These are phyloP conservation scores for Mixornis gularis DNA, from an alignment of 2,113 vertebrate species.

Conservation along the genomic window DNA sequence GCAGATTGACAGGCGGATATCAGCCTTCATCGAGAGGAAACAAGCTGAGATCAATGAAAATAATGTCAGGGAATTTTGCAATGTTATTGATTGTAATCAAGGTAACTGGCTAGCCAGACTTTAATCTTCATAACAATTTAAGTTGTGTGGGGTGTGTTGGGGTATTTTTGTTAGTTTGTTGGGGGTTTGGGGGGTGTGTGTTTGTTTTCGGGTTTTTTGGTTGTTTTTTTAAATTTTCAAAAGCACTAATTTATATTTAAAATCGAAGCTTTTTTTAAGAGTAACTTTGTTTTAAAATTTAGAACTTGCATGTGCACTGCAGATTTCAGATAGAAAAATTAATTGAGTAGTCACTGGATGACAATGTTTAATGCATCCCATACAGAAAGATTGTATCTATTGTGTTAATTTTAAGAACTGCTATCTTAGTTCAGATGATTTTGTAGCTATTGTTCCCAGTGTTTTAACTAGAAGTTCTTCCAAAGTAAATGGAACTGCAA, in stretches of 20 bases:
- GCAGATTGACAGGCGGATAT: conserved; percentile 98
- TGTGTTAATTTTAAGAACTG: not conserved
- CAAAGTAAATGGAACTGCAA: not conserved
- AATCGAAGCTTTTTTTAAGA: conserved; percentile 12
- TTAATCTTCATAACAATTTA: conserved; percentile 63
- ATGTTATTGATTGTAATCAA: conserved; percentile 99
- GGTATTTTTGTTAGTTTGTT: not conserved
- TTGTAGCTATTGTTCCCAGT: not conserved
- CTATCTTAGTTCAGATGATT: not conserved
- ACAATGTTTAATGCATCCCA: not conserved
- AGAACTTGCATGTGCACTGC: not conserved
- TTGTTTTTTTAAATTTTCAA: not conserved
- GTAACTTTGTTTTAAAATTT: not conserved
- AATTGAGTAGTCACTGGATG: not conserved
- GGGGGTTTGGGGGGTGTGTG: too few relatives aligned
- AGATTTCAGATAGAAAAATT: not conserved
- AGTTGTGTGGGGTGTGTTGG: not conserved
- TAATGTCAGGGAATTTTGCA: conserved; percentile 99
- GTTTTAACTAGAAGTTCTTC: not conserved
- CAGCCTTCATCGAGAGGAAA: conserved; percentile 99
- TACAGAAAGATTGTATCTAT: not conserved
- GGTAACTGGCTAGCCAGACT: conserved; percentile 79
- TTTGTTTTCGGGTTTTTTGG: not conserved
- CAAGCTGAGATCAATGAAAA: conserved; percentile 99
- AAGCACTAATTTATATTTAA: conserved; percentile 10